Conservation (phyloP, 2,888 invertebrate genomes). For the Drosophila putrida region DNA sequence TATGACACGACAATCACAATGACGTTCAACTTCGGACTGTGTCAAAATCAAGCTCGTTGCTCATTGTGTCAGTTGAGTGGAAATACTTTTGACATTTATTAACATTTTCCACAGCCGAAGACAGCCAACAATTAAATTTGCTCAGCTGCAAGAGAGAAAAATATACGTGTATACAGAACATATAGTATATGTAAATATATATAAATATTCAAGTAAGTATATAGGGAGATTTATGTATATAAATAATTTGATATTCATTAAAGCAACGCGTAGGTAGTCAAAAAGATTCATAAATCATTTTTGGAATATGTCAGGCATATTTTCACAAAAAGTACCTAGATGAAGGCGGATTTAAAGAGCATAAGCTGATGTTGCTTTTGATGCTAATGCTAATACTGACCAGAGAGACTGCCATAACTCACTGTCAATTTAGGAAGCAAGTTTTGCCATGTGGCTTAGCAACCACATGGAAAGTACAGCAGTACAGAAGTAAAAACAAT, state of each 20-base stretch:
- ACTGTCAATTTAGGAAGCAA: conserved; percentile 62
- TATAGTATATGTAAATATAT: neutral
- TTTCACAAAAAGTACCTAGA: conserved; percentile 34
- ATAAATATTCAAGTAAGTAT: neutral
- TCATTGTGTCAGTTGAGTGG: conserved; percentile 68
- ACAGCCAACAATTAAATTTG: conserved; percentile 59
- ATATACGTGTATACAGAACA: too few relatives aligned
- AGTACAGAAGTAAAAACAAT: conserved; percentile 49
- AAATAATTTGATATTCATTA: conserved; percentile 39
- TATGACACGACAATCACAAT: conserved; percentile 40
- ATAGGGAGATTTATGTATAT: conserved; percentile 1
- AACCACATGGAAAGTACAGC: conserved; percentile 35
- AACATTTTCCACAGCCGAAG: conserved; percentile 53
- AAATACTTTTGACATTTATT: conserved; percentile 75
- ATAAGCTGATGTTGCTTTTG: conserved; percentile 36
- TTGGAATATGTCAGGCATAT: conserved; percentile 34
- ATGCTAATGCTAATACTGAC: conserved; percentile 37
- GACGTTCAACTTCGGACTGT: conserved; percentile 31
- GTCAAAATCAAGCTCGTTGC: conserved; percentile 56
- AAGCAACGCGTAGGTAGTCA: conserved; percentile 49
- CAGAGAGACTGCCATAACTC: conserved; percentile 69
- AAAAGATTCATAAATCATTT: conserved; percentile 70
- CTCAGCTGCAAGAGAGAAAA: neutral
- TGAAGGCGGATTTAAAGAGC: conserved; percentile 44
- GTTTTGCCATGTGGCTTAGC: conserved; percentile 37